Evolutionary conservation across 2,797 vertebrate genomes (phyloP).

Genomic region (Melanotaenia nigrans): DNA sequence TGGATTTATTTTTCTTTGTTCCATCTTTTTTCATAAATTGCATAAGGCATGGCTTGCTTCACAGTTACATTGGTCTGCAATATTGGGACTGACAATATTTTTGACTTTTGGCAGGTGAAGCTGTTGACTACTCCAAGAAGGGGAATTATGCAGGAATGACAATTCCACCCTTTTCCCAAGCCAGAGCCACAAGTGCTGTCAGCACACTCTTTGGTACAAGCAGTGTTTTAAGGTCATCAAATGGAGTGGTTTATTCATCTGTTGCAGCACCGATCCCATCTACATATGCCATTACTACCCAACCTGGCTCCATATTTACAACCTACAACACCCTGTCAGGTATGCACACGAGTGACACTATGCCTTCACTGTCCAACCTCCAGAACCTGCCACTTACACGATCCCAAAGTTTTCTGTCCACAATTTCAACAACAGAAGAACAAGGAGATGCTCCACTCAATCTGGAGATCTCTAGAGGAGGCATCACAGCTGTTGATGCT

Average conservation of each 20-base stretch:
- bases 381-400: conserved; percentile 90
- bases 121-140: conserved; percentile 99
- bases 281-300: conserved; percentile 97
- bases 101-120: conserved; percentile 98
- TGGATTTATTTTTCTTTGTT: conserved; percentile 77
- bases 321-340: conserved; percentile 89
- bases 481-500: conserved; percentile 69
- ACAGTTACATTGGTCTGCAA: conserved; percentile 47
- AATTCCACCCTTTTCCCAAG: conserved; percentile 95
- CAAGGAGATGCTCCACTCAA: conserved; percentile 82
- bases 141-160: conserved; percentile 89
- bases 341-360: conserved; percentile 90
- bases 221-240: conserved; percentile 94
- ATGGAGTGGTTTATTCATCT: conserved; percentile 98
- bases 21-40: conserved; percentile 78
- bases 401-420: conserved; percentile 93
- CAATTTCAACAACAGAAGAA: conserved; percentile 87
- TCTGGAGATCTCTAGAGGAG: conserved; percentile 85
- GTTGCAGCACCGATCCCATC: conserved; percentile 94
- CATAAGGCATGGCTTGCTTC: conserved; percentile 83
- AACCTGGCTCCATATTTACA: conserved; percentile 98
- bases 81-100: conserved; percentile 87
- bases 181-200: conserved; percentile 86
- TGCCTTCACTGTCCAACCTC: conserved; percentile 89
- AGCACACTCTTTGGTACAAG: conserved; percentile 88